Base-by-base conservation (phyloP, 2,113 vertebrate genomes). In the Phyllostomus hastatus region DNA sequence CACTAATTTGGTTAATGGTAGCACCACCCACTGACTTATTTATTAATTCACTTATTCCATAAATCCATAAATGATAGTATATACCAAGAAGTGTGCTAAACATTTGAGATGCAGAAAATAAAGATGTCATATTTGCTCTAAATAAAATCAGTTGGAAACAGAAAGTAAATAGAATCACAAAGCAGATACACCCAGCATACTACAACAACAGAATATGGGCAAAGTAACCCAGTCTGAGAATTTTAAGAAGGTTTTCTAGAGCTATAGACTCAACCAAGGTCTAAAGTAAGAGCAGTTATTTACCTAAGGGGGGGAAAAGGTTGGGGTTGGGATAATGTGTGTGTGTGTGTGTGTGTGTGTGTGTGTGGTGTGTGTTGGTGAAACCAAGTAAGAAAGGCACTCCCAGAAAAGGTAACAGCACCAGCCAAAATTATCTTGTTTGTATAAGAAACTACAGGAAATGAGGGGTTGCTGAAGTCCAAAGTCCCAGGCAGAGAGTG, bases 131-230 rank as follows among this genome's bases (percentile, higher is more conserved):
- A n/a, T 26, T 31, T 64, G 19, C 10, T 31, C 59, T 84, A 38
- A 28, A 16, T n/a, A 95, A 84, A 81, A 48, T 48, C 59, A 24
- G 17, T 43, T 52, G 93, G 66, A 86, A 95, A 88, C 4, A 83
- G 31, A 50, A 79, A 83, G 46, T 31, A 54, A 54, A 84, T 19
- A 78, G 66, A 91, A 52, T 78, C 78, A 89, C 43, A 43, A 72
- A 82, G 15, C n/a, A 31, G 26, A 73, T 17, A 72, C 20, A 50
- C 43, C 26, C 46, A 20, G 16, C 7, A 10, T 11, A 26, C 46
- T 38, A 61, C 22, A 57, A 38, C n/a, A 64, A 14, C 17, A 80
- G 19, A 91, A 87, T 20, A 16, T 22, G 72, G 20, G 16, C 48
- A 50, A 90, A 81, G 4, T 26, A 85, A 88, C 24, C 43, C 52